Percentiles rank a stretch among this genome's conserved stretches.
Conservation (phyloP, 1,140 invertebrate species). For the Ditylenchus dipsaci region DNA sequence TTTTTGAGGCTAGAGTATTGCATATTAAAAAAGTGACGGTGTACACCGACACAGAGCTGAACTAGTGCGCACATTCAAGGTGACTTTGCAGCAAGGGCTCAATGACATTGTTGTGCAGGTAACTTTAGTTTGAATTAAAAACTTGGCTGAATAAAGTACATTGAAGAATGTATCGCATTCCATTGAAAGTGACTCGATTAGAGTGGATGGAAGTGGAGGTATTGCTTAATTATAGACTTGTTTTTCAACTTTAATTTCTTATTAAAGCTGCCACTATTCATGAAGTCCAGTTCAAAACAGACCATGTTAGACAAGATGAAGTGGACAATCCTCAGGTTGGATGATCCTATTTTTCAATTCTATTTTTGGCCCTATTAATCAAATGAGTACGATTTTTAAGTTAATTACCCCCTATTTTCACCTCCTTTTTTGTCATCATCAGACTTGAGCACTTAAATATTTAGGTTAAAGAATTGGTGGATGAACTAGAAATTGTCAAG, state of each 20-base stretch:
- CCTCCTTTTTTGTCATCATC: too few relatives aligned
- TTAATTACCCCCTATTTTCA: too few relatives aligned
- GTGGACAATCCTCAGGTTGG: conserved; percentile 34
- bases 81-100: conserved; percentile 26
- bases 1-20: conserved; percentile 37
- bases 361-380: too few relatives aligned
- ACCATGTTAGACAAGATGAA: conserved; percentile 11
- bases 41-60: conserved; percentile 49
- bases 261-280: conserved; percentile 47
- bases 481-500: background rate
- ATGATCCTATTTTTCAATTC: too few relatives aligned
- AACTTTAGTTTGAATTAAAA: background rate
- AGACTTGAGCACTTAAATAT: background rate
- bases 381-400: too few relatives aligned
- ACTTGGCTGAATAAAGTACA: background rate
- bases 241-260: too few relatives aligned
- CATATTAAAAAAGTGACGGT: conserved; percentile 39
- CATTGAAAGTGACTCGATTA: conserved; percentile 6
- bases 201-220: conserved; percentile 35
- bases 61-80: conserved; percentile 31
- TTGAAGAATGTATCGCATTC: conserved; percentile 30
- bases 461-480: background rate
- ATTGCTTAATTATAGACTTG: too few relatives aligned
- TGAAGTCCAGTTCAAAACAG: conserved; percentile 44
- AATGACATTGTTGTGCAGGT: conserved; percentile 46